Base-by-base conservation (phyloP, 2,888 invertebrate genomes). In the Lasius fuliginosus region DNA sequence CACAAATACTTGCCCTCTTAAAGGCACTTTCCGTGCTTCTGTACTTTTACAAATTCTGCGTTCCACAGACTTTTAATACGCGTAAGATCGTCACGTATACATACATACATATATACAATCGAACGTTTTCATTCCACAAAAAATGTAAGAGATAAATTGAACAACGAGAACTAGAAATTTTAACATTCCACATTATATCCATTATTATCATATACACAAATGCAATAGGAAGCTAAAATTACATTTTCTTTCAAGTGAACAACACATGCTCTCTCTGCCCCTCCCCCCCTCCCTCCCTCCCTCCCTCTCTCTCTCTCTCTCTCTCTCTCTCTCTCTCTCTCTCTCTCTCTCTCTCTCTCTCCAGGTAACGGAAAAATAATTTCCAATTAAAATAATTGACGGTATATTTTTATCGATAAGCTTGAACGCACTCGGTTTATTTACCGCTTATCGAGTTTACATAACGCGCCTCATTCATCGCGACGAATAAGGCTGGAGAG, bases 401-500 rank as follows among this genome's bases (percentile, higher is more conserved):
- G 46, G 4, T 6, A 33, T 23, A 5, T 30, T 67, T 60, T 73
- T 46, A 60, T 65, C 36, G 36, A 36, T 36, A 36, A 36, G 36
- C 36, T 36, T 36, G 36, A 36, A 36, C 5, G 36, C 36, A 0
- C 71, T 69, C 60, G 46, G n/a, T 11, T 79, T 79, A 23, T 79
- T 79, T 58, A 58, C n/a, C 56, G 18, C 23, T 42, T 71, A 18
- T 36, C 46, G 46, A 36, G 27, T 27, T 71, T 71, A 23, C 46
- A 73, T 71, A 73, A 79, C 73, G 79, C 79, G 36, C 23, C n/a
- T 60, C 79, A 71, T 71, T 79, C 74, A 79, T 79, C 46, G 46
- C 15, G 23, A 71, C 46, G 27, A 36, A 73, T 60, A 46, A 46
- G 23, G 15, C n/a, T 49, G 49, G 8, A 49, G 6, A 49, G 49